Conservation (phyloP, 2,888 invertebrate species). For the Temnothorax rugatulus region DNA sequence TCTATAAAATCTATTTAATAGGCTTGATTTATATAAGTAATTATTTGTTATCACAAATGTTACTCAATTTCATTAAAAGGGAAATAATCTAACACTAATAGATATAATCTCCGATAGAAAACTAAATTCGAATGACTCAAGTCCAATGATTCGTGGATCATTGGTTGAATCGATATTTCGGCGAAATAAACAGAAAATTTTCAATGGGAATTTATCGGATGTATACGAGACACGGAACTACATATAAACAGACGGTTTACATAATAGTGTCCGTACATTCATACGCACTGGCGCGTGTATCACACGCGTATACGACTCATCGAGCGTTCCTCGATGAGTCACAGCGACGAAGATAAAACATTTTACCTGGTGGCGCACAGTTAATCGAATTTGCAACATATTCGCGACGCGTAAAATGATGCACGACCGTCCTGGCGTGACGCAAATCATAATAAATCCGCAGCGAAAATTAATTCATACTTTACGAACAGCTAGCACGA, state of each 20-base stretch:
- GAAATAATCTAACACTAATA: not conserved
- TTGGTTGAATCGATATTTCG: not conserved
- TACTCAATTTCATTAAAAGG: not conserved
- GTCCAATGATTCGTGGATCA: not conserved
- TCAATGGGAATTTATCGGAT: not conserved
- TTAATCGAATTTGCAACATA: slow-evolving; percentile 29
- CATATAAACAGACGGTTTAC: slow-evolving; percentile 50
- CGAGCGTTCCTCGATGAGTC: slow-evolving; percentile 63
- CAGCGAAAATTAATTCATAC: not conserved
- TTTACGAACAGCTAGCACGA: not conserved
- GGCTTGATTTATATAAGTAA: not conserved
- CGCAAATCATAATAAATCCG: slow-evolving; percentile 15
- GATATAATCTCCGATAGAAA: not conserved
- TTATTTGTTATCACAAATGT: not conserved
- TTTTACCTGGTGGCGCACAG: slow-evolving; percentile 54
- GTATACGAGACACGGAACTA: slow-evolving; percentile 4
- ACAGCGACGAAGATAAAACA: slow-evolving; percentile 55
- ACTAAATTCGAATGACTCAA: not conserved
- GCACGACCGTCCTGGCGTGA: slow-evolving; percentile 1
- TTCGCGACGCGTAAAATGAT: slow-evolving; percentile 21
- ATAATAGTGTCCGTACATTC: slow-evolving; percentile 47
- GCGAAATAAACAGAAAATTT: slow-evolving; percentile 1
- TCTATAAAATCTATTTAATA: not conserved
- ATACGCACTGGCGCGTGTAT: slow-evolving; percentile 47
- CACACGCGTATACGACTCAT: slow-evolving; percentile 44